Base-by-base conservation (phyloP, 2,113 vertebrate species). In the Alexandromys fortis region DNA sequence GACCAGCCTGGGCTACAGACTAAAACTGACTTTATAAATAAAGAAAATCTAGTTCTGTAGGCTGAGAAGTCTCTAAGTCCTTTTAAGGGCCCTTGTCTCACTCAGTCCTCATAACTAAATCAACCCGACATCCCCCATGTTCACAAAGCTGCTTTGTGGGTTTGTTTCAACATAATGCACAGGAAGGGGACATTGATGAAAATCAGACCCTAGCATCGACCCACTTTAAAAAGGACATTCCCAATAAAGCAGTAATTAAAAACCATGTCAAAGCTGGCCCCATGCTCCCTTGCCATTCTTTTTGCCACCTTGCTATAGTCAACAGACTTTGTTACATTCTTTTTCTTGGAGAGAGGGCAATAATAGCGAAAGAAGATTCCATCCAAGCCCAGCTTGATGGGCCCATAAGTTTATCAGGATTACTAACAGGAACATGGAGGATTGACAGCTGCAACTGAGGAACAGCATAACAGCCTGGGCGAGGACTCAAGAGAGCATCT, bases 151-250 rank as follows among this genome's bases (percentile, higher is more conserved):
- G 83, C 26, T 75, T 67, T 73, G 10, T 45, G 52, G 67, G 26
- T 87, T 58, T 49, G 3, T 26, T 75, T 89, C 77, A 33, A 79
- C 8, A 33, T 55, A 67, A 6, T 30, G 55, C 52, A 24, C 24
- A 10, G 1, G 35, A 38, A 38, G 33, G 33, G 33, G 42, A 21
- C 14, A 26, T 35, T 13, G 14, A 7, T 58, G 68, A 0, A 55
- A 68, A 9, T 42, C 42, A 86, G 58, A 55, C 21, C 78, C 61
- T 67, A 55, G 70, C 13, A 26, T 68, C 70, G 75, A 73, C n/a
- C 16, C 52, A 93, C 10, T 92, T 85, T 77, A 89, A 86, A 11
- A 67, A 72, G 81, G 79, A 92, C 21, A 90, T 79, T 92, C 45
- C 65, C 17, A 19, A 28, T 89, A 86, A 89, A 86, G 12, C 10